Evolutionary conservation across 1,140 invertebrate genomes (phyloP).

Genomic region (Zaprionus lachaisei): DNA sequence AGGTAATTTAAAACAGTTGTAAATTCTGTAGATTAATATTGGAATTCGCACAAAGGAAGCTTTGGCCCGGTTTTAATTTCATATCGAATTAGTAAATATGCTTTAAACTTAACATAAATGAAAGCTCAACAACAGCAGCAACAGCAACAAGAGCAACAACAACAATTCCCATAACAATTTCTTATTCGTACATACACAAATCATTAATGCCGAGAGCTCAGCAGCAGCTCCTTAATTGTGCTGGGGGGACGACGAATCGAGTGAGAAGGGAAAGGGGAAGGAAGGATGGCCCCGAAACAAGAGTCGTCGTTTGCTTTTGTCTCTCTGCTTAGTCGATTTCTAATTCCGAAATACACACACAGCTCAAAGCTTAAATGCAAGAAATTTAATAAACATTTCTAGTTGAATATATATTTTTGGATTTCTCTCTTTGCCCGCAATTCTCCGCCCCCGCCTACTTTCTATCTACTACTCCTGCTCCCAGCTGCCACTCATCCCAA

Average conservation of each 20-base stretch:
- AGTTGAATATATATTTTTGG: constrained; percentile 74
- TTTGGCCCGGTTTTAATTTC: background rate
- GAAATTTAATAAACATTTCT: constrained; percentile 82
- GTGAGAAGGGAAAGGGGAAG: too few species aligned
- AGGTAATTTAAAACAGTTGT: background rate
- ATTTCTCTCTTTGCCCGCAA: constrained; percentile 24
- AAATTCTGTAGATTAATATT: background rate
- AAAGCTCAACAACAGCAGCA: background rate
- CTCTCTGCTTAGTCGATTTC: constrained; percentile 44
- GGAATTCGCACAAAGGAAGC: background rate
- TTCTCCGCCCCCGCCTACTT: background rate
- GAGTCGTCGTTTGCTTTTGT: constrained; percentile 41
- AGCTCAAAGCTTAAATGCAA: constrained; percentile 74
- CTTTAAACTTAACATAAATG: background rate
- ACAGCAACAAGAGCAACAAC: too few species aligned
- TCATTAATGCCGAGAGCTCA: constrained; percentile 4
- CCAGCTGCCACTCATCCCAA: constrained; percentile 15
- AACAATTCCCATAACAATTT: constrained; percentile 6
- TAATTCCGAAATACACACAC: constrained; percentile 48
- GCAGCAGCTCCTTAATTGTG: background rate
- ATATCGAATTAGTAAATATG: background rate
- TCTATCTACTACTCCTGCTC: constrained; percentile 8
- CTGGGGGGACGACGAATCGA: background rate
- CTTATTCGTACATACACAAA: background rate
- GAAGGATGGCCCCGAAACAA: background rate